Percentiles rank a stretch among this genome's conserved stretches.
These are phyloP conservation scores for Polymixis flavicincta DNA, from an alignment of 2,888 invertebrate species.

Conservation along the genomic window DNA sequence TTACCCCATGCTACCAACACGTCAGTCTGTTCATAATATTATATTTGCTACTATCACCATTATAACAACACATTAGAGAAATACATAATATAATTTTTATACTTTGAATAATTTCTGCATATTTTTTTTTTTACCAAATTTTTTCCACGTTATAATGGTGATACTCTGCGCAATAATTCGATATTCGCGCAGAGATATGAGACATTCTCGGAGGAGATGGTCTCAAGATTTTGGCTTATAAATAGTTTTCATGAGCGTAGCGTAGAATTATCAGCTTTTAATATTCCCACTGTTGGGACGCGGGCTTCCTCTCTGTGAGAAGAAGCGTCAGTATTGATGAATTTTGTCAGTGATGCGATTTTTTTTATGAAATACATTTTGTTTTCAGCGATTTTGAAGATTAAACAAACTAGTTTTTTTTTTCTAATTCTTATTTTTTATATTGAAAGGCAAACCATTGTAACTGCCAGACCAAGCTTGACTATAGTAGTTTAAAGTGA, in stretches of 20 bases:
- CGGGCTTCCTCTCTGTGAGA: neutral
- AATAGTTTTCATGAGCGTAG: neutral
- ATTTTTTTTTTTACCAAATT: neutral
- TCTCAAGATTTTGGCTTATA: conserved; percentile 35
- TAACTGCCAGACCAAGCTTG: conserved; percentile 48
- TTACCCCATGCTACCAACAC: conserved; percentile 23
- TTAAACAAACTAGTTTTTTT: neutral
- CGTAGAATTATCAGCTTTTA: neutral
- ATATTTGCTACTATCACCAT: conserved; percentile 52
- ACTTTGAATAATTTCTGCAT: too few species aligned
- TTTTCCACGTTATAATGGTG: conserved; percentile 50
- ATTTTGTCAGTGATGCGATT: neutral
- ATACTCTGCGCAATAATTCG: conserved; percentile 44
- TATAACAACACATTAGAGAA: conserved; percentile 30
- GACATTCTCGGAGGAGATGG: conserved; percentile 69
- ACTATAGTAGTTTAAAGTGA: neutral
- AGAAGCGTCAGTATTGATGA: neutral
- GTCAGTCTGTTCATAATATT: conserved; percentile 31
- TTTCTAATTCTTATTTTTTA: neutral
- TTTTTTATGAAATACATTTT: conserved; percentile 6
- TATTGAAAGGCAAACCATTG: conserved; percentile 27
- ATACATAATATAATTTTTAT: neutral
- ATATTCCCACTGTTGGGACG: neutral
- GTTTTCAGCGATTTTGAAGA: conserved; percentile 20
- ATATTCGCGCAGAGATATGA: conserved; percentile 49